Evolutionary conservation across 1,140 invertebrate genomes (phyloP), one percentile per base, ranked within the genome.

Genomic region (Chelonus insularis): DNA sequence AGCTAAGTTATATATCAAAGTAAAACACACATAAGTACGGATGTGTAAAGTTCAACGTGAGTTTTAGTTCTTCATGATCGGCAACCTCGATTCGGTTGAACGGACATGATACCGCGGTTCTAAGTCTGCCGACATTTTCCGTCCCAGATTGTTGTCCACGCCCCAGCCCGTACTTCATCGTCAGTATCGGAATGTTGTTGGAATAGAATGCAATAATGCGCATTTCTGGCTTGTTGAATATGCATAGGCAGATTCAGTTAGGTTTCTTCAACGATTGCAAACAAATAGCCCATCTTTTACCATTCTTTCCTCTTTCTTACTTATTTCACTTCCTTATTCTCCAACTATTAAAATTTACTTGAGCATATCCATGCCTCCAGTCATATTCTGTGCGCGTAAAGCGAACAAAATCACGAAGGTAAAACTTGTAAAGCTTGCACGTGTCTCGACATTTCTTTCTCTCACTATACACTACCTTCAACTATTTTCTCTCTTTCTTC

Each of bases 61-160:
- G 12, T 37, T 9, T 9, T 47, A 18, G 43, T 18, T n/a, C 43
- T 20, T 18, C 43, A 21, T 14, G 43, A 47, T 47, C 20, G 16
- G 43, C 43, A 20, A 47, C 16, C 43, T 47, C 43, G 43, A 47
- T 47, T 21, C 11, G 16, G 14, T 47, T 47, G 43, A 47, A 14
- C 20, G 43, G 43, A 18, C 43, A 47, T 21, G 25, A 29, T 3
- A 29, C 25, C 43, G 43, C 43, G 20, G 20, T 47, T 47, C 43
- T 16, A 20, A 47, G 43, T 47, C 43, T 21, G 43, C 43, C 43
- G 43, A 47, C 43, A 47, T 47, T 20, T 20, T 47, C 43, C 16
- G 12, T 47, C 43, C 43, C 20, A 47, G 43, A 9, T 20, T 9
- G 20, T 14, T 14, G 43, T 20, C 43, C 14, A 47, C 20, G 14